Percentiles rank a stretch among this genome's conserved stretches.
Conservation (phyloP, 2,113 vertebrate genomes). For the Okapia johnstoni region DNA sequence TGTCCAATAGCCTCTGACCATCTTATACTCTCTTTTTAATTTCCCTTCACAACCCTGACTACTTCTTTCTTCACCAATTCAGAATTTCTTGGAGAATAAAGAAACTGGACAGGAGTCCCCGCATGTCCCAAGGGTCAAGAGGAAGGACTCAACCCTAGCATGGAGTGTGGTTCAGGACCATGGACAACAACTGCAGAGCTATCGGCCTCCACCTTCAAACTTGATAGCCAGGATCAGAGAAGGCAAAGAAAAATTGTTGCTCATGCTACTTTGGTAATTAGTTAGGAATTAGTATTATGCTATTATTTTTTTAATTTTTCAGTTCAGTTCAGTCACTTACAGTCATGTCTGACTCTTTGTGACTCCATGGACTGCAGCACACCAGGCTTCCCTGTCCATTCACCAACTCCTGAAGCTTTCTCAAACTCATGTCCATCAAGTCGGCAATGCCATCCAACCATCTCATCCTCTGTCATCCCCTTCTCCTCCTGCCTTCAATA, state of each 20-base stretch:
- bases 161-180: conserved; percentile 47
- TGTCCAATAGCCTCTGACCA: neutral
- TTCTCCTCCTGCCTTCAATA: neutral
- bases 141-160: neutral
- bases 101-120: neutral
- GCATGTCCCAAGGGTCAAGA: neutral
- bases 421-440: neutral
- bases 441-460: neutral
- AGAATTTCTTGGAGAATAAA: neutral
- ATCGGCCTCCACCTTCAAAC: neutral
- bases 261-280: neutral
- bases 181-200: neutral
- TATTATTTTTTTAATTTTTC: neutral
- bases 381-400: neutral
- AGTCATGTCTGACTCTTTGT: neutral
- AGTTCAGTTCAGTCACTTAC: neutral
- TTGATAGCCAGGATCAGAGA: neutral
- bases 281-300: neutral
- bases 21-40: neutral
- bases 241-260: neutral
- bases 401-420: neutral
- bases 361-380: neutral
- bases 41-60: neutral
- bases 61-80: neutral
- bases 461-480: neutral